Percentiles rank a stretch among this genome's conserved stretches.
These are phyloP conservation scores for Mionectes olivaceus DNA, from an alignment of 2,797 vertebrate species.

Conservation along the genomic window DNA sequence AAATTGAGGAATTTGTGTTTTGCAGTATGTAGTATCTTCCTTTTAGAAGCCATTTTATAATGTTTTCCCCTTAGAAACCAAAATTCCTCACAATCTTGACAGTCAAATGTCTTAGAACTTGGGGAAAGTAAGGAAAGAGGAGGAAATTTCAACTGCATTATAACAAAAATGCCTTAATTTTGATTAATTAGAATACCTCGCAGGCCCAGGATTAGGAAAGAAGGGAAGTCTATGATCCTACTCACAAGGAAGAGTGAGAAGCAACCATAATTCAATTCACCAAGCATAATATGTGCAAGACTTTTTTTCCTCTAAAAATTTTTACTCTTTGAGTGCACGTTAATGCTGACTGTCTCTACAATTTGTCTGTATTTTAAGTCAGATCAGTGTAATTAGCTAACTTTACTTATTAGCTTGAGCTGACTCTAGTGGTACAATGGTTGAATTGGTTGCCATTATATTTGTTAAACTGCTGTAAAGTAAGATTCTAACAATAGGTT, in stretches of 20 bases:
- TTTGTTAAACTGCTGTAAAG: slow-evolving; percentile 86
- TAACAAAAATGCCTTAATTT: neutral
- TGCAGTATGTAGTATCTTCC: neutral
- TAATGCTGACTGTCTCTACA: slow-evolving; percentile 21
- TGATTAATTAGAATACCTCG: neutral
- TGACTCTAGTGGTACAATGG: slow-evolving; percentile 73
- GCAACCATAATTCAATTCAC: neutral
- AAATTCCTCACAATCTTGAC: neutral
- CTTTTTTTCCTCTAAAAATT: neutral
- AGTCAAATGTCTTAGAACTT: neutral
- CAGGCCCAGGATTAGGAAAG: neutral
- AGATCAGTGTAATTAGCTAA: slow-evolving; percentile 76
- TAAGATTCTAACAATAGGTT: slow-evolving; percentile 81
- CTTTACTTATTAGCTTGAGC: slow-evolving; percentile 75
- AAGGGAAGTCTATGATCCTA: neutral
- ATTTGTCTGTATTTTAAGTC: slow-evolving; percentile 73
- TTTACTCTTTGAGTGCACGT: neutral
- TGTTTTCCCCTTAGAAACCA: neutral
- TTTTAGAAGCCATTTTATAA: neutral
- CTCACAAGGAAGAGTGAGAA: neutral
- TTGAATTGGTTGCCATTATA: slow-evolving; percentile 81
- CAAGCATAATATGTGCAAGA: neutral
- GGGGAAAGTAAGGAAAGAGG: neutral
- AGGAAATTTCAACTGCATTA: neutral
- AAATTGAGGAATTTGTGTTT: neutral